Base-by-base conservation (phyloP, 1,140 invertebrate genomes). In the Fopius arisanus region DNA sequence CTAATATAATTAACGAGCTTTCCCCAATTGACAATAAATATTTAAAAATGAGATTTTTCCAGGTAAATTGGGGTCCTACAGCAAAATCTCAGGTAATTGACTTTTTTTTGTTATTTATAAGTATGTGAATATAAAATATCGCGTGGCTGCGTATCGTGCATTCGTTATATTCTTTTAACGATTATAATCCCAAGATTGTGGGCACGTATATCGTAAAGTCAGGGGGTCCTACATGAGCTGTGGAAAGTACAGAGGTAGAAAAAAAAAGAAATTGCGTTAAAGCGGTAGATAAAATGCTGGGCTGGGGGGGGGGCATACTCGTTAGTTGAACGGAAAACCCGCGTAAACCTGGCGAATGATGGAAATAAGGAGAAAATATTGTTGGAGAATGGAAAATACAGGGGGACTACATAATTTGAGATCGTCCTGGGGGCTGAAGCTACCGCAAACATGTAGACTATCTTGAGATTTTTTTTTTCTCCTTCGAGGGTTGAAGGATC, bases 351-450 rank as follows among this genome's bases (percentile, higher is more conserved):
- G 21, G 73, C 28, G 62, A 29, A 37, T n/a, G 65, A 70, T 40
- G 73, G 68, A 74, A 59, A 73, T 65, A 54, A 29, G 28, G 37
- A 41, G 68, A 54, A 43, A 31, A 41, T 33, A 63, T 54, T 33
- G 1, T 16, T 0, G 54, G 29, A n/a, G 40, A 29, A 65, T 31
- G 26, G 31, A 59, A 21, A 62, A 67, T 70, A 37, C 63, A 51
- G n/a, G 51, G n/a, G 37, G 41, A 51, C 75, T 77, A 73, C 74
- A 77, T 77, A 74, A 77, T 77, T 77, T 77, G 63, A 72, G 68
- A 59, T 70, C 43, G 63, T 65, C 19, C 21, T 14, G 62, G 63
- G 68, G 59, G 41, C 59, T 41, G 40, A 68, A 74, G 62, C 63
- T 73, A 59, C 26, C 28, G 31, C 6, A 7, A 59, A 59, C 21